These are phyloP conservation scores for Drosophila kuntzei DNA, from an alignment of 2,888 invertebrate species.

Conservation along the genomic window DNA sequence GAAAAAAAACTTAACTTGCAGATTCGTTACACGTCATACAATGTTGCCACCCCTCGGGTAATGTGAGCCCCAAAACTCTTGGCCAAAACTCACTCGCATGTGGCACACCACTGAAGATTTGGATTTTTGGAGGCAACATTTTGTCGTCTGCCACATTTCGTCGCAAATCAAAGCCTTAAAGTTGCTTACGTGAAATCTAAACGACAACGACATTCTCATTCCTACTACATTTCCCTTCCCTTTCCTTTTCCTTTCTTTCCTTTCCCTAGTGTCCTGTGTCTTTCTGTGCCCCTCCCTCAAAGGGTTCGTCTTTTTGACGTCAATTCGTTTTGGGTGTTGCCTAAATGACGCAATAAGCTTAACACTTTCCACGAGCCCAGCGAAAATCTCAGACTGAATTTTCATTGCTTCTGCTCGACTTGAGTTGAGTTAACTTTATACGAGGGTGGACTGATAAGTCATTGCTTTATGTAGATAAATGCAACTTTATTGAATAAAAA, in stretches of 20 bases:
- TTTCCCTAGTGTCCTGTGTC: conserved; percentile 6
- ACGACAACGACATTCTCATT: conserved; percentile 38
- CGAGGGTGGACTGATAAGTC: neutral
- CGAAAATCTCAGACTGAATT: conserved; percentile 51
- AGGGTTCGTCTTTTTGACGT: conserved; percentile 66
- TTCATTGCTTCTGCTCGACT: conserved; percentile 77
- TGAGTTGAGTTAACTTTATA: conserved; percentile 53
- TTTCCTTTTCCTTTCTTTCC: neutral
- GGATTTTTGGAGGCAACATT: conserved; percentile 26
- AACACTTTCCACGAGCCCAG: conserved; percentile 58
- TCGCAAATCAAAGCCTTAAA: conserved; percentile 73
- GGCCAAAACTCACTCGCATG: conserved; percentile 42
- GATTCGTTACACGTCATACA: conserved; percentile 73
- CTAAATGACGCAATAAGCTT: conserved; percentile 80
- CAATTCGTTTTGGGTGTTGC: conserved; percentile 76
- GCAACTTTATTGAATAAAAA: too few relatives aligned
- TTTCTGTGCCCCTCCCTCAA: conserved; percentile 57
- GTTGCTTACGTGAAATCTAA: conserved; percentile 71
- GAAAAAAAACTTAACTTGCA: conserved; percentile 50
- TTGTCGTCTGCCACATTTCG: conserved; percentile 34
- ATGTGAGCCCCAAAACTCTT: conserved; percentile 30
- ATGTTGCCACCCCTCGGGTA: conserved; percentile 31
- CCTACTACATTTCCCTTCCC: conserved; percentile 6
- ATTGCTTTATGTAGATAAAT: neutral
- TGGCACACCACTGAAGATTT: conserved; percentile 51